A percentile compares a stretch with the other conserved stretches of the same genome.
These are phyloP conservation scores for Echinometra lucunter DNA, from an alignment of 53 echinoderm and acorn worm genomes.

Conservation along the genomic window DNA sequence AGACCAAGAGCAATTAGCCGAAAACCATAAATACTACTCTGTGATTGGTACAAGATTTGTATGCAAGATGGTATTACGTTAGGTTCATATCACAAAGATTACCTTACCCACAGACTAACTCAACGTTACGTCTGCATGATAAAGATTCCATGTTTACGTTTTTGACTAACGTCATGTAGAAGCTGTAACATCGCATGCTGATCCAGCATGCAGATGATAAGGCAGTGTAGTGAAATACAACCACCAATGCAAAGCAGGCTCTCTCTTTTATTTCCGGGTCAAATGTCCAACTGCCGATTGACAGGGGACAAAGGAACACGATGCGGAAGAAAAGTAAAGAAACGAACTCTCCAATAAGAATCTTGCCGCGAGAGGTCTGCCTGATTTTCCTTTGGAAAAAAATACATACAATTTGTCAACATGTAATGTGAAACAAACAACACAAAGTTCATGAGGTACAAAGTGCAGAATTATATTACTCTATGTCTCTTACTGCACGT, in stretches of 20 bases:
- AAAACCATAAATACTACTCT: no score
- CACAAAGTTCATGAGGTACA: no score
- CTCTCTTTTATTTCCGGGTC: constrained; percentile 18
- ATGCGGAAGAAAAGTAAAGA: not conserved
- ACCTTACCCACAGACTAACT: no score
- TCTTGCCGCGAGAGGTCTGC: not conserved
- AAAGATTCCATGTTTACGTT: not conserved
- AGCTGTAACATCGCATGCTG: not conserved
- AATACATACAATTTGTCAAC: not conserved
- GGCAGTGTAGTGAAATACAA: not conserved
- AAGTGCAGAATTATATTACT: no score
- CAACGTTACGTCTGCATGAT: not conserved
- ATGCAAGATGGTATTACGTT: no score
- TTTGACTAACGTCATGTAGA: not conserved
- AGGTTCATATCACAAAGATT: no score
- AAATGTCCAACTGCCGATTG: not conserved
- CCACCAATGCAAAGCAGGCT: not conserved
- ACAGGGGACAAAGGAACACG: not conserved
- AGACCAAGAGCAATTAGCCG: no score
- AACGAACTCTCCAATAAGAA: constrained; percentile 15
- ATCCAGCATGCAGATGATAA: not conserved
- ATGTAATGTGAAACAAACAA: no score
- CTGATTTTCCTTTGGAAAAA: not conserved
- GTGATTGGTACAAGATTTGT: no score
- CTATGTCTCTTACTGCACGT: no score